These are phyloP conservation scores for Diorhabda sublineata DNA, from an alignment of 1,140 invertebrate species.

Conservation along the genomic window DNA sequence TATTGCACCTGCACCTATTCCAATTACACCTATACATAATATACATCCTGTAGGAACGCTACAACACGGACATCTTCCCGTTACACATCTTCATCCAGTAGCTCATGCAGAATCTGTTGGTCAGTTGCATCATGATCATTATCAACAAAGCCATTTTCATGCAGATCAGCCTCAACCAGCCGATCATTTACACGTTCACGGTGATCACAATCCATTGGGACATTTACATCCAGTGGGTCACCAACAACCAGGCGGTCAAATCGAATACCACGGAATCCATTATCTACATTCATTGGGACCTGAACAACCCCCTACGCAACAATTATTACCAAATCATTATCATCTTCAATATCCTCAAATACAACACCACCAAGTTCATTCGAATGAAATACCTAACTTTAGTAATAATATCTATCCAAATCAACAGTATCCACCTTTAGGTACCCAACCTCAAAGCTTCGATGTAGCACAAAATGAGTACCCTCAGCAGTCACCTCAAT, in stretches of 20 bases:
- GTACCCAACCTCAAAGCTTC: neutral
- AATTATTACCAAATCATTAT: conserved; percentile 15
- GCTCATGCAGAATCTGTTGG: neutral
- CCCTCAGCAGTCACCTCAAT: neutral
- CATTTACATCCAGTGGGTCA: neutral
- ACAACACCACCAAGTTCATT: conserved; percentile 23
- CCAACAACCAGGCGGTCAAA: neutral
- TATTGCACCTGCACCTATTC: conserved; percentile 2
- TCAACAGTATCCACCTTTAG: conserved; percentile 10
- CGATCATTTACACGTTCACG: neutral
- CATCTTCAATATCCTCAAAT: conserved; percentile 26
- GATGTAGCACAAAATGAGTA: neutral
- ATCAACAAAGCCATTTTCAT: neutral
- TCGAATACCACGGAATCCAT: conserved; percentile 30
- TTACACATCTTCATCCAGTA: conserved; percentile 6
- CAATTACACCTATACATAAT: conserved; percentile 9
- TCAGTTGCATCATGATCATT: neutral
- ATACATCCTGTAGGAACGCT: conserved; percentile 1
- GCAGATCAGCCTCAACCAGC: neutral
- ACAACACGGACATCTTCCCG: conserved; percentile 1
- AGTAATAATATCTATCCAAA: neutral
- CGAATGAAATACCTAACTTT: conserved; percentile 3
- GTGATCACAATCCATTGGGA: too few relatives aligned
- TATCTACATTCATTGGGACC: conserved; percentile 1
- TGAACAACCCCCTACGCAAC: conserved; percentile 7